These are phyloP conservation scores for Dasyprocta punctata DNA, from an alignment of 2,113 vertebrate genomes.

Conservation along the genomic window DNA sequence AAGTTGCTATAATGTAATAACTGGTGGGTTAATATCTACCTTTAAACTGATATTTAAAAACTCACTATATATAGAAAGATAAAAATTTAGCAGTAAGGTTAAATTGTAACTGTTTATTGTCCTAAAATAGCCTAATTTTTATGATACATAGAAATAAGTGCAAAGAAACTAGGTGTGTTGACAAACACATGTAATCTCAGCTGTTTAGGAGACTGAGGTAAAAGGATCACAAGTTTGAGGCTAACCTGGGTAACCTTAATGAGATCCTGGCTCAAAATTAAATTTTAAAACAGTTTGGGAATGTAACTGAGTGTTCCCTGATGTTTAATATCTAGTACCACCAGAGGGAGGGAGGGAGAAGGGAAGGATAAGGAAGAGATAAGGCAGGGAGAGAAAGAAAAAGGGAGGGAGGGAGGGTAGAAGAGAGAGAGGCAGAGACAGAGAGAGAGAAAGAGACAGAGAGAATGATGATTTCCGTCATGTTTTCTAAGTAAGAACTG, in stretches of 20 bases:
- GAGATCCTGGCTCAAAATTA: not conserved
- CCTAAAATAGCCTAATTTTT: not conserved
- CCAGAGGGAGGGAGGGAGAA: not conserved
- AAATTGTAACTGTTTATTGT: not conserved
- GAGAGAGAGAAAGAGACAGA: too few relatives aligned
- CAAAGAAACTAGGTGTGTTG: not conserved
- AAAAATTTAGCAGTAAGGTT: not conserved
- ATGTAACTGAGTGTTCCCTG: not conserved
- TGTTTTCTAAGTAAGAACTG: not conserved
- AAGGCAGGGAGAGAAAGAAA: too few relatives aligned
- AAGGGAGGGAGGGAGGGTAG: not conserved
- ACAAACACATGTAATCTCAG: not conserved
- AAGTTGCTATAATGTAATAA: not conserved
- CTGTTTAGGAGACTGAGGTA: not conserved
- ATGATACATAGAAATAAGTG: not conserved
- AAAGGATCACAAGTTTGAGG: not conserved
- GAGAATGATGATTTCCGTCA: not conserved
- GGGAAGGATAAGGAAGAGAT: too few relatives aligned
- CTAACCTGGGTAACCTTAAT: not conserved
- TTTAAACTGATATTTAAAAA: not conserved
- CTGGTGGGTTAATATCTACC: not conserved
- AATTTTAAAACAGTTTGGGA: not conserved
- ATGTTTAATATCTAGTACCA: not conserved
- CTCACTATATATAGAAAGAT: too few relatives aligned
- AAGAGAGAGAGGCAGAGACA: accelerated